Base-by-base conservation (phyloP, 2,888 invertebrate genomes). In the Ametastegia equiseti region DNA sequence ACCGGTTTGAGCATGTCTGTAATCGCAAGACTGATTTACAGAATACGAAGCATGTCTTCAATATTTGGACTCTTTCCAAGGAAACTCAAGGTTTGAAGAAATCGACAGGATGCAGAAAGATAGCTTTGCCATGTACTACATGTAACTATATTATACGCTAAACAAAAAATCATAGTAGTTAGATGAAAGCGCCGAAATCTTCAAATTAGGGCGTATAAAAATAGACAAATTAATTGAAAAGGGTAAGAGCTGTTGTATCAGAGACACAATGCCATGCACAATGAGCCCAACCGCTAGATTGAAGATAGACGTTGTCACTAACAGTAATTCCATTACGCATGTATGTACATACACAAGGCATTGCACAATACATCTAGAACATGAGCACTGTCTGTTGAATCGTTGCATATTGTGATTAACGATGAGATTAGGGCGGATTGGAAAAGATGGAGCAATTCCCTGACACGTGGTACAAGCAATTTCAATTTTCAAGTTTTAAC, bases 171-270 rank as follows among this genome's bases (percentile, higher is more conserved):
- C 60, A 60, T 30, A 13, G 13, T 27, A 39, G 67, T 11, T 67
- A 1, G 6, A 39, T n/a, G 23, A 9, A 54, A 67, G 67, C 23
- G 39, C 11, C 19, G 9, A 67, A 67, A 67, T 67, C 19, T 67
- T 67, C 19, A 67, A 67, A 67, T 67, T 67, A n/a, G 67, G 67
- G 39, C 15, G 39, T 67, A 67, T 67, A 67, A 67, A 67, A 67
- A 67, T 67, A 67, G 67, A 67, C 39, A 67, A 67, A 27, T 67
- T 39, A 33, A 67, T 39, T 39, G 23, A 30, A 67, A 19, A 67
- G 67, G 67, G 36, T 67, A 39, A 39, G 13, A 19, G n/a, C 23
- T 27, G 30, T 39, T 67, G 67, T 67, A 13, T 39, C 67, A 67
- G 67, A 19, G 36, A 39, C 67, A 19, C 67, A 39, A 63, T 33